Percentiles rank a stretch among this genome's conserved stretches.
These are phyloP conservation scores for Engraulis encrasicolus DNA, from an alignment of 2,113 vertebrate species.

Conservation along the genomic window DNA sequence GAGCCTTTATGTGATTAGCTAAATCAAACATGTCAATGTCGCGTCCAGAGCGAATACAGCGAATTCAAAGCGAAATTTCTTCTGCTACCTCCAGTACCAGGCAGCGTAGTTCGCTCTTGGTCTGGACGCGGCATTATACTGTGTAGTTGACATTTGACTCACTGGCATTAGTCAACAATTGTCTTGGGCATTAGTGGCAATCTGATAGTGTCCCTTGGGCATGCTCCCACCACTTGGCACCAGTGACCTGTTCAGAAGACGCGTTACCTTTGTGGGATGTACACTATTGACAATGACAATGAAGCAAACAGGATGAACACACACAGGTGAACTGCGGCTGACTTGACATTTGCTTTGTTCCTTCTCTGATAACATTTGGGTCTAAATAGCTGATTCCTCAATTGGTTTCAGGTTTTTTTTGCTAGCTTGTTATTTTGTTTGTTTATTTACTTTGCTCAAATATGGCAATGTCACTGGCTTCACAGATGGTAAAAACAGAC, in stretches of 20 bases:
- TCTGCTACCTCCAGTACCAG: neutral
- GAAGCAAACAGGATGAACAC: conserved; percentile 15
- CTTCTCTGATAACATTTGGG: conserved; percentile 32
- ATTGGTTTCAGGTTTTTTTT: neutral
- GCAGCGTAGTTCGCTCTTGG: neutral
- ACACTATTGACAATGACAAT: neutral
- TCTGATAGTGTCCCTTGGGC: conserved; percentile 43
- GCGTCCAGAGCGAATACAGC: too few species aligned
- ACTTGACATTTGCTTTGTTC: conserved; percentile 38
- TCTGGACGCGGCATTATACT: neutral
- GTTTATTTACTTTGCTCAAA: too few species aligned
- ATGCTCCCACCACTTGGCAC: neutral
- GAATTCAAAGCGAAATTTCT: too few species aligned
- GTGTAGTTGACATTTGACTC: conserved; percentile 7
- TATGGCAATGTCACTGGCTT: too few species aligned
- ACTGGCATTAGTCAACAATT: neutral
- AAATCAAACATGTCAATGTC: too few species aligned
- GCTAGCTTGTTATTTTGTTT: too few species aligned
- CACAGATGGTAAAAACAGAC: too few species aligned
- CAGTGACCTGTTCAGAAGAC: neutral
- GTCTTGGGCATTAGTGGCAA: conserved; percentile 55
- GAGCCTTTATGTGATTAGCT: too few species aligned
- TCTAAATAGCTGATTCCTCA: too few species aligned
- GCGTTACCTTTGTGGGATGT: neutral
- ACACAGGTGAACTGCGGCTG: conserved; percentile 52